phyloP scores from a whole-genome alignment of 2,113 vertebrate species.

The Nipponia nippon region DNA sequence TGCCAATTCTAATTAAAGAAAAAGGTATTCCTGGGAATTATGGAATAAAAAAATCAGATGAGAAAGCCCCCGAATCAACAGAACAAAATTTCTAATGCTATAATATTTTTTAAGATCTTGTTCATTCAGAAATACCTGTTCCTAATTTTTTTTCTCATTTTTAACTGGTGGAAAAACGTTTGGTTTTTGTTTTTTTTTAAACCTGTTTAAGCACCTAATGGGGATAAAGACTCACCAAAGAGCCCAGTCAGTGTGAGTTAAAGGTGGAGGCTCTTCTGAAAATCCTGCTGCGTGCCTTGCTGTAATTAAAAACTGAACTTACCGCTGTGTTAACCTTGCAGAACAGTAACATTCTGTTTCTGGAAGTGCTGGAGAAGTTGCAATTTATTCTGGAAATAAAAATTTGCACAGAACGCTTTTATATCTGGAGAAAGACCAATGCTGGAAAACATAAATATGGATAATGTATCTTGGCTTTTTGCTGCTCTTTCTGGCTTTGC shows the following conservation, averaged over 20 bases:
- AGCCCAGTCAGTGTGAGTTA: neutral
- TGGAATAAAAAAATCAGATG: neutral
- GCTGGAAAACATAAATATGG: conserved; percentile 20
- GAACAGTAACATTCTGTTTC: neutral
- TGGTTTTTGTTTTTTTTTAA: too few relatives aligned
- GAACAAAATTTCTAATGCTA: neutral
- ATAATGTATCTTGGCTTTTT: neutral
- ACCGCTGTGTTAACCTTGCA: neutral
- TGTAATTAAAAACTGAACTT: neutral
- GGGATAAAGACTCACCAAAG: neutral
- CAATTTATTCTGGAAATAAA: neutral
- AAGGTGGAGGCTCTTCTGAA: neutral
- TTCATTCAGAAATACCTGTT: neutral
- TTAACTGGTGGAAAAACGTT: neutral
- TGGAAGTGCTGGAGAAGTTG: neutral
- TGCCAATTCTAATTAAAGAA: neutral
- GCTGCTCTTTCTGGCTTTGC: neutral
- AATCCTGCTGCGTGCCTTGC: neutral
- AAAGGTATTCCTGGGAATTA: neutral
- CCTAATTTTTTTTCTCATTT: neutral
- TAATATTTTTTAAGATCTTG: neutral
- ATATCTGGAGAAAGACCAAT: neutral
- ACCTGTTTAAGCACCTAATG: neutral
- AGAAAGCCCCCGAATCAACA: neutral
- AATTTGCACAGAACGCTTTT: neutral